Evolutionary conservation across 2,113 vertebrate genomes (phyloP), one percentile per base, ranked within the genome.

Genomic region (Hystrix cristata): DNA sequence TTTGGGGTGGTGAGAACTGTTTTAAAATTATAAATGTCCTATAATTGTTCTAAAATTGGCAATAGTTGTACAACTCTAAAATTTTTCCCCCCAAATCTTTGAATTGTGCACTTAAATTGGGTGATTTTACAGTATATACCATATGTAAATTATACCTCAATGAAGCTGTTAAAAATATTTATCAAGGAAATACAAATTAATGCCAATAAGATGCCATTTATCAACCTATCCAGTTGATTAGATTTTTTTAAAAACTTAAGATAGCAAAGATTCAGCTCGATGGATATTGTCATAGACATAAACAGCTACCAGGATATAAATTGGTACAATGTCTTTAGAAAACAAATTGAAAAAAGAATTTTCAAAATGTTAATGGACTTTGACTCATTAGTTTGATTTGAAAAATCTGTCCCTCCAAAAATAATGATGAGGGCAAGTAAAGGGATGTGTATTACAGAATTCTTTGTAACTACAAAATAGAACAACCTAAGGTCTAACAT

Each of bases 311-410:
- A 3, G 71, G 15, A 57, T 83, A 57, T 82, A 91, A 57, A 14
- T 62, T 34, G 21, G 29, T 55, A 43, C 29, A 48, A 34, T 79
- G 48, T 43, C 46, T 94, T 92, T 76, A 62, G 76, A 85, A 92
- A 89, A 69, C 7, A 62, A 85, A 88, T 27, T 89, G 79, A 65
- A 96, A 79, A 91, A 23, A 62, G 67, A 76, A 91, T n/a, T 96
- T 93, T 94, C 23, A 87, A 92, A 95, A 87, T 51, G 59, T 90
- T 92, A 81, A 53, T 62, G 55, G 51, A 29, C 34, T 87, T 90
- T 87, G 57, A 72, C 71, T 93, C 43, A 90, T 88, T 84, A 69
- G 67, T 92, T 96, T 67, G 46, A 84, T 64, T 94, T 93, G 83
- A 91, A n/a, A 82, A 95, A 34, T 65, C 18, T 87, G 29, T 91